These are phyloP conservation scores for Pseudorasbora parva DNA, from an alignment of 2,113 vertebrate species.

Conservation along the genomic window DNA sequence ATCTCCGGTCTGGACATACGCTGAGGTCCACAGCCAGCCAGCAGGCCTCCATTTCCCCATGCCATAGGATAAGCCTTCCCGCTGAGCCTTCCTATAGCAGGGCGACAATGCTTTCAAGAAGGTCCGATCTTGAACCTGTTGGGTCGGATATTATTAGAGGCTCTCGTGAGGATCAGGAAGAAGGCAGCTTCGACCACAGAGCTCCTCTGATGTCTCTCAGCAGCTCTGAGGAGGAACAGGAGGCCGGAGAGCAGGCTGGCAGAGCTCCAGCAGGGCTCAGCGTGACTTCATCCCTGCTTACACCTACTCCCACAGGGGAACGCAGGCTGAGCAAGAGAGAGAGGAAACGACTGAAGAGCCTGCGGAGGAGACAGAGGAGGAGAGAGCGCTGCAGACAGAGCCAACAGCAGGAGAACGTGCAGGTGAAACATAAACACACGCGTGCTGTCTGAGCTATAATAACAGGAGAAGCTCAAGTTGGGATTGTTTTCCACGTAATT, in stretches of 20 bases:
- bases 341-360: constrained; percentile 81
- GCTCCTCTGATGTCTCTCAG: constrained; percentile 54
- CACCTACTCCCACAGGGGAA: constrained; percentile 56
- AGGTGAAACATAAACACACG: constrained; percentile 58
- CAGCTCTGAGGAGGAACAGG: constrained; percentile 57
- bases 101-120: neutral
- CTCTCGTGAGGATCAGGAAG: constrained; percentile 47
- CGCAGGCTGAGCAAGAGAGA: constrained; percentile 80
- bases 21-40: constrained; percentile 62
- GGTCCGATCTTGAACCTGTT: neutral
- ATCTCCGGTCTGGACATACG: constrained; percentile 32
- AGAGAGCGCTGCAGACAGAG: constrained; percentile 79
- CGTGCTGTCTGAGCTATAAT: neutral
- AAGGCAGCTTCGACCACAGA: constrained; percentile 59
- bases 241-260: constrained; percentile 66
- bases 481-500: no score
- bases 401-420: constrained; percentile 74
- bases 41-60: constrained; percentile 60
- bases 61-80: constrained; percentile 47
- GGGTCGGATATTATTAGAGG: neutral
- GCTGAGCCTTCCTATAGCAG: constrained; percentile 49
- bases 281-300: constrained; percentile 28
- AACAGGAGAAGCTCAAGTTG: no score
- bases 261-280: constrained; percentile 44
- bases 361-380: constrained; percentile 82